Conservation (phyloP, 2,888 invertebrate genomes). For the Agrotis ipsilon region DNA sequence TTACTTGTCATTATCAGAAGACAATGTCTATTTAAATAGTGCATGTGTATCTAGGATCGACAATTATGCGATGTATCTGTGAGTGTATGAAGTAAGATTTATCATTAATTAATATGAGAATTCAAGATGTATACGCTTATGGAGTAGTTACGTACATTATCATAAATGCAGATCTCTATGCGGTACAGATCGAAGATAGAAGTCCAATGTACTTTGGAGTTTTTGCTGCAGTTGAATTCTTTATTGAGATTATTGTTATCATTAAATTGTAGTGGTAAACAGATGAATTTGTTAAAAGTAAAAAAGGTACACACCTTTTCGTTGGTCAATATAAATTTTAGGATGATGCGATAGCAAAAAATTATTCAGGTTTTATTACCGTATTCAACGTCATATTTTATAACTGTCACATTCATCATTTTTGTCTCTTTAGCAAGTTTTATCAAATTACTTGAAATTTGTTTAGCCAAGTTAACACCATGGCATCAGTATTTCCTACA, state of each 20-base stretch:
- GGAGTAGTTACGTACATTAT: neutral
- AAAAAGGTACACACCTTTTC: too few species aligned
- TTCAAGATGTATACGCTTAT: slow-evolving; percentile 11
- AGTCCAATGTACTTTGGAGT: neutral
- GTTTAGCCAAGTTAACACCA: neutral
- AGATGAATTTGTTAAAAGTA: too few species aligned
- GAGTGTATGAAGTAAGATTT: neutral
- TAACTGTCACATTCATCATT: neutral
- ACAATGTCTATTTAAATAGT: slow-evolving; percentile 34
- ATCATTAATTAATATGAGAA: slow-evolving; percentile 11
- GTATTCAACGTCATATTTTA: neutral
- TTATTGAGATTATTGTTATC: neutral
- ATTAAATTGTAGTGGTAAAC: too few species aligned
- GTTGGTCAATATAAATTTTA: too few species aligned
- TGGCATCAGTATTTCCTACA: neutral
- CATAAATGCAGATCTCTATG: neutral
- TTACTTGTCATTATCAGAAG: slow-evolving; percentile 40
- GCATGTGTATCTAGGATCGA: slow-evolving; percentile 42
- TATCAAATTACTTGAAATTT: neutral
- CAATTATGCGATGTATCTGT: slow-evolving; percentile 40
- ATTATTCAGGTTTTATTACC: neutral
- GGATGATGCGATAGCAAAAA: neutral
- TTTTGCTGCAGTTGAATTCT: neutral
- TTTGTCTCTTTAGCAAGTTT: too few species aligned
- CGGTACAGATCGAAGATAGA: neutral